Evolutionary conservation across 2,888 invertebrate species (phyloP), one percentile per base, ranked within the genome.

Genomic region (Cryptus viduatorius): DNA sequence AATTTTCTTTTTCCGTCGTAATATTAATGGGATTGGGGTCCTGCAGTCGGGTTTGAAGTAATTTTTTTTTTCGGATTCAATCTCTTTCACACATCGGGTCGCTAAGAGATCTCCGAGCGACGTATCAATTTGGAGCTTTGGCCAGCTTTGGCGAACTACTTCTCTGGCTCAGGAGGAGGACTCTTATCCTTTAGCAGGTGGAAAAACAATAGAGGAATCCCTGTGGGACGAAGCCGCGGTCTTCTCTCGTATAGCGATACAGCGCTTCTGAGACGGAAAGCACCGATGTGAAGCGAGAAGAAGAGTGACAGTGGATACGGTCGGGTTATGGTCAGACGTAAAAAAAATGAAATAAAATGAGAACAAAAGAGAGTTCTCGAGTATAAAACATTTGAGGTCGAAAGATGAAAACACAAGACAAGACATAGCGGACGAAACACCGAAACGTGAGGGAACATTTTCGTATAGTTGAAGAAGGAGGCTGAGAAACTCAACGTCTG

Each of bases 401-500:
- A 61, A 31, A 61, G 59, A 61, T 61, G 31, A 61, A 61, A 61
- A 61, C 59, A 61, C 14, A 14, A n/a, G 31, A 31, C 12, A 29
- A 61, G 19, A 44, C 48, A 37, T 71, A 65, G 65, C 29, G 79
- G 44, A 50, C 31, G 44, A 61, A 42, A 59, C 31, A 12, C 69
- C 71, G 65, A 46, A 31, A 24, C 19, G 56, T 24, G 56, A 16
- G 53, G 3, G 68, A 68, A 31, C 16, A 31, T 61, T 61, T 61
- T 61, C 7, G 24, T 61, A n/a, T 5, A 24, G 19, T 37, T 12
- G 19, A 50, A 71, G n/a, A 48, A 46, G 53, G 44, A 14, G 19
- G 24, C 67, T 44, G 78, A 56, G 67, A 79, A 67, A 67, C 73
- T 77, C 72, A 77, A 79, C 72, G 82, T 77, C 79, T 67, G 81